phyloP scores from a whole-genome alignment of 2,113 vertebrate species.

The Boleophthalmus pectinirostris region DNA sequence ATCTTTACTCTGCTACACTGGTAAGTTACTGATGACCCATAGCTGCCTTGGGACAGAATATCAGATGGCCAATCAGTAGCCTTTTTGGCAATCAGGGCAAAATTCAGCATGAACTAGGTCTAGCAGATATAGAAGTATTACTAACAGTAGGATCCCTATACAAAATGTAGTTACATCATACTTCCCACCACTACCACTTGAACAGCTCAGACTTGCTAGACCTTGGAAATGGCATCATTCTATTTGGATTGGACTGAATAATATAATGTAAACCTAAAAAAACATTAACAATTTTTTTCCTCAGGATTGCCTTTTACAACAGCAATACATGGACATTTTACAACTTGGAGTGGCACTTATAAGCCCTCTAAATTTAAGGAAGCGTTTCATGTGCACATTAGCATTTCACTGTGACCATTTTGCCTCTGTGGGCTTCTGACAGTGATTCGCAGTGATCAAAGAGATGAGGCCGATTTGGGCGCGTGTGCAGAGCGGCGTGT shows the following conservation, averaged over 20 bases:
- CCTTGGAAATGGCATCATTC: not conserved
- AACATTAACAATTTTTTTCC: not conserved
- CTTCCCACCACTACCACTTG: too few relatives aligned
- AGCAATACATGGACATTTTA: not conserved
- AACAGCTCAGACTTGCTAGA: too few relatives aligned
- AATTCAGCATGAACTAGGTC: too few relatives aligned
- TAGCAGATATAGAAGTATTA: too few relatives aligned
- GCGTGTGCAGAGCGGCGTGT: slow-evolving; percentile 15
- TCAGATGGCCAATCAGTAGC: too few relatives aligned
- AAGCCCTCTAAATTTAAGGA: slow-evolving; percentile 4
- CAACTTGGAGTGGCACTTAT: not conserved
- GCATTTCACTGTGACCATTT: slow-evolving; percentile 34
- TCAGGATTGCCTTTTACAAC: not conserved
- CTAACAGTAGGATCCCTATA: too few relatives aligned
- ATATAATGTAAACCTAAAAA: not conserved
- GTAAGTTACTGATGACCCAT: too few relatives aligned
- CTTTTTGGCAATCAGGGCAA: too few relatives aligned
- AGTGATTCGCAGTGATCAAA: slow-evolving; percentile 56
- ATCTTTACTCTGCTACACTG: too few relatives aligned
- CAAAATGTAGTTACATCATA: too few relatives aligned
- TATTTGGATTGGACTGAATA: not conserved
- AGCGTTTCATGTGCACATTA: slow-evolving; percentile 28
- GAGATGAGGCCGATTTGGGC: slow-evolving; percentile 49
- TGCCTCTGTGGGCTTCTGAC: slow-evolving; percentile 34
- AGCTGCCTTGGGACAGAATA: too few relatives aligned